A percentile compares a stretch with the other conserved stretches of the same genome.
phyloP scores from a whole-genome alignment of 92 coral and sea anemone species.

The Siderastrea siderea region DNA sequence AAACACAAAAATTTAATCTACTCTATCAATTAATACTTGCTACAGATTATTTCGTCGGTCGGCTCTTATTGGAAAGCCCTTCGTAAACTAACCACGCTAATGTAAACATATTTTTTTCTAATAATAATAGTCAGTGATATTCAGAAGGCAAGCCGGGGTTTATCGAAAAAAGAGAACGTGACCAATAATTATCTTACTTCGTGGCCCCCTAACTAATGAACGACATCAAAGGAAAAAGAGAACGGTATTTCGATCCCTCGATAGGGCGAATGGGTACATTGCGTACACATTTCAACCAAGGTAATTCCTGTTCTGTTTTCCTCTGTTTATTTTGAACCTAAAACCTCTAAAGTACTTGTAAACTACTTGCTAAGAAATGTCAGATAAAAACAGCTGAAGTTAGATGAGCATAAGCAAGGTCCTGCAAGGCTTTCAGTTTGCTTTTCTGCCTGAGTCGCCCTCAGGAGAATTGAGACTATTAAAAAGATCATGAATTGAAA shows the following conservation, averaged over 20 bases:
- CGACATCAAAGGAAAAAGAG: background rate
- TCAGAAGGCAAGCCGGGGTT: conserved; percentile 12
- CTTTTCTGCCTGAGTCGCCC: too few relatives aligned
- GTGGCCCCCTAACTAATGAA: background rate
- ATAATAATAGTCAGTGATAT: conserved; percentile 35
- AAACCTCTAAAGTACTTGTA: too few relatives aligned
- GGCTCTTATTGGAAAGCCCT: conserved; percentile 19
- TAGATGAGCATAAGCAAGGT: too few relatives aligned
- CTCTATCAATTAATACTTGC: conserved; percentile 14
- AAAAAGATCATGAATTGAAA: background rate
- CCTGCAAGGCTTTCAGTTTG: too few relatives aligned
- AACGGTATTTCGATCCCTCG: background rate
- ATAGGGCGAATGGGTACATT: background rate
- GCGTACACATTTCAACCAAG: background rate
- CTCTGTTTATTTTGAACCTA: background rate
- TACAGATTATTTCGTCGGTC: conserved; percentile 1
- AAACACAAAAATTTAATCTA: background rate
- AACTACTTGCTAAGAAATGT: too few relatives aligned
- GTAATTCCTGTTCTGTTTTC: background rate
- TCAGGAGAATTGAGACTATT: background rate
- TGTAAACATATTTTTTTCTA: conserved; percentile 11
- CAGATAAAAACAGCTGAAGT: too few relatives aligned
- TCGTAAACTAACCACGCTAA: conserved; percentile 20
- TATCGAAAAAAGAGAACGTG: background rate
- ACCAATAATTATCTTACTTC: conserved; percentile 5